phyloP scores from a whole-genome alignment of 2,113 vertebrate species.

The Poeciliopsis turrubarensis region DNA sequence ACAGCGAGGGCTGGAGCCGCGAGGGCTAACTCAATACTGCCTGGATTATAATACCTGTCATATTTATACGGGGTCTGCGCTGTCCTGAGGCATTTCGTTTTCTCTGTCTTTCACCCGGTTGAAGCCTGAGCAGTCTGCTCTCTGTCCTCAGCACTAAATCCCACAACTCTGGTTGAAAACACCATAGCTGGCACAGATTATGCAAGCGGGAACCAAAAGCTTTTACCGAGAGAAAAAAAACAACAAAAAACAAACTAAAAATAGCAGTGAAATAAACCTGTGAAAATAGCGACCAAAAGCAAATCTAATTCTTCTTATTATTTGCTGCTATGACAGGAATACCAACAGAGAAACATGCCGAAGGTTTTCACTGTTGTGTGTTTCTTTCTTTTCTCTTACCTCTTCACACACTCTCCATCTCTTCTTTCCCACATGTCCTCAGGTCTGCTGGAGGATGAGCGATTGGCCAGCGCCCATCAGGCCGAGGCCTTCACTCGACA shows the following conservation, averaged over 20 bases:
- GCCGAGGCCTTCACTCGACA: slow-evolving; percentile 85
- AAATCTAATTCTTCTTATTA: neutral
- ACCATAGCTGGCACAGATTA: slow-evolving; percentile 18
- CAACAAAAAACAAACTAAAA: neutral
- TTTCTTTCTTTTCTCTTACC: slow-evolving; percentile 50
- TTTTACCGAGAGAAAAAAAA: neutral
- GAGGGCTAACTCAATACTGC: neutral
- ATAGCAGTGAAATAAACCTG: slow-evolving; percentile 30
- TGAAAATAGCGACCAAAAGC: slow-evolving; percentile 15
- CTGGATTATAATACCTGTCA: neutral
- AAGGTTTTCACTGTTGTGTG: neutral
- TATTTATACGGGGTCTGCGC: neutral
- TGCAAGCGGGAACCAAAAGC: slow-evolving; percentile 16
- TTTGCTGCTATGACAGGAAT: neutral
- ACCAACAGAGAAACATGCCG: neutral
- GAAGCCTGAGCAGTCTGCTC: neutral
- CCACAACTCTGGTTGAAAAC: slow-evolving; percentile 14
- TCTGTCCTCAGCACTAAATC: slow-evolving; percentile 6
- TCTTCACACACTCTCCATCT: slow-evolving; percentile 4
- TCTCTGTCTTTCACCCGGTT: neutral
- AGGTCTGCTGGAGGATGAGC: slow-evolving; percentile 91
- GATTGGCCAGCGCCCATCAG: slow-evolving; percentile 87
- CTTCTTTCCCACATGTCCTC: neutral
- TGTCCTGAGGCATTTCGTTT: neutral
- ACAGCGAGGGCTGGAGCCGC: neutral